Evolutionary conservation across 2,888 invertebrate species (phyloP).

Genomic region (Pristionchus arcanus): DNA sequence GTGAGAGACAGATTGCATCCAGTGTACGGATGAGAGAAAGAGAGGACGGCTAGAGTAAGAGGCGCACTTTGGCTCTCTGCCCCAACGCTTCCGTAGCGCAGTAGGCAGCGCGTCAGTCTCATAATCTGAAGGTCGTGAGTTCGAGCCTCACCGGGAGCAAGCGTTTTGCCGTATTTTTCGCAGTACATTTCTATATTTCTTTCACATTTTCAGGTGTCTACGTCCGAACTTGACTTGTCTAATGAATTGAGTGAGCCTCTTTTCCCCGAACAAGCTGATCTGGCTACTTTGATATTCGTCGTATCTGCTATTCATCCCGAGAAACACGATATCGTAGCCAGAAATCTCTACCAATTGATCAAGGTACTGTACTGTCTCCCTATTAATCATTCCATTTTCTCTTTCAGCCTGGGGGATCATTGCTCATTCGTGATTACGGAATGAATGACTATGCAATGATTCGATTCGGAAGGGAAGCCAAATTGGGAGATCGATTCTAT

Average conservation of each 20-base stretch:
- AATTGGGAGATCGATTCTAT: slow-evolving; percentile 90
- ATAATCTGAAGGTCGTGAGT: slow-evolving; percentile 96
- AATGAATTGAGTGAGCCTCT: neutral
- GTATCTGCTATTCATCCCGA: slow-evolving; percentile 94
- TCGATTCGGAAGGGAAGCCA: slow-evolving; percentile 93
- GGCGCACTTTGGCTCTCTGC: neutral
- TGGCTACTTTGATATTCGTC: slow-evolving; percentile 94
- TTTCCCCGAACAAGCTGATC: slow-evolving; percentile 84
- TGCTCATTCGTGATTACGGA: slow-evolving; percentile 95
- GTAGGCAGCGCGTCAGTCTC: slow-evolving; percentile 93
- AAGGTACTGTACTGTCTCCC: slow-evolving; percentile 57
- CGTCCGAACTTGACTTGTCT: slow-evolving; percentile 39
- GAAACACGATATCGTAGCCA: slow-evolving; percentile 84
- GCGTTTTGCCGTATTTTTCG: slow-evolving; percentile 57
- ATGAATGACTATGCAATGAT: slow-evolving; percentile 96
- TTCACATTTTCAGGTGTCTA: slow-evolving; percentile 28
- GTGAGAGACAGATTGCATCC: neutral
- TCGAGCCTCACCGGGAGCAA: slow-evolving; percentile 88
- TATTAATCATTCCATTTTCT: neutral
- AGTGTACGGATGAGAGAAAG: neutral
- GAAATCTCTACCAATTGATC: slow-evolving; percentile 84
- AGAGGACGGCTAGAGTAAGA: slow-evolving; percentile 6
- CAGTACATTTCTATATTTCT: neutral
- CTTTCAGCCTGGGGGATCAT: slow-evolving; percentile 85
- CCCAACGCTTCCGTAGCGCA: slow-evolving; percentile 81